These are phyloP conservation scores for Habroteleia sp. DNA, from an alignment of 2,888 invertebrate genomes.

Conservation along the genomic window DNA sequence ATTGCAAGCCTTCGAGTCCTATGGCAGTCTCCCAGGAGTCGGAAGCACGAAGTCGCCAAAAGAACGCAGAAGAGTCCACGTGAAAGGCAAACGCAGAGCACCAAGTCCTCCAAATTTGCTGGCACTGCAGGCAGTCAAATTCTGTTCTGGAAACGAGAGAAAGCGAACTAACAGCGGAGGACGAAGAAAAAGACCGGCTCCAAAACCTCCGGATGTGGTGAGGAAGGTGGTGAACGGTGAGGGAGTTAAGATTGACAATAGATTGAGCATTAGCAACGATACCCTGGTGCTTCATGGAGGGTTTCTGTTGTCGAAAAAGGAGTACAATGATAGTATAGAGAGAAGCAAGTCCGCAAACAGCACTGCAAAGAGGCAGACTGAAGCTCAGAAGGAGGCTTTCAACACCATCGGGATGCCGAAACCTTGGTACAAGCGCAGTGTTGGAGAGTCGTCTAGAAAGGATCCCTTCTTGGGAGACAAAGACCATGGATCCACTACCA, in stretches of 20 bases:
- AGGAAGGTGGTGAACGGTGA: conserved; percentile 28
- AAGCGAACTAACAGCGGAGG: conserved; percentile 28
- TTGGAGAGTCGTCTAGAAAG: too few species aligned
- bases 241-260: conserved; percentile 37
- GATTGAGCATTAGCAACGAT: conserved; percentile 74
- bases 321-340: conserved; percentile 45
- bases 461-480: too few species aligned
- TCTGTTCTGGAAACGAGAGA: conserved; percentile 9
- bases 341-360: conserved; percentile 21
- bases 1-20: conserved; percentile 74
- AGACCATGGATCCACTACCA: too few species aligned
- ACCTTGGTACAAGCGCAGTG: conserved; percentile 86
- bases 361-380: conserved; percentile 1
- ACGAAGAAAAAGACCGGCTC: conserved; percentile 82
- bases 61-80: conserved; percentile 85
- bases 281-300: conserved; percentile 76
- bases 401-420: conserved; percentile 80
- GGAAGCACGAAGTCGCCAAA: conserved; percentile 69
- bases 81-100: conserved; percentile 89
- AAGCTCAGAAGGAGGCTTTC: conserved; percentile 1
- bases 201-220: conserved; percentile 81
- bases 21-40: conserved; percentile 69
- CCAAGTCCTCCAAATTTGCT: conserved; percentile 85
- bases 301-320: conserved; percentile 72
- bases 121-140: too few species aligned